phyloP scores from a whole-genome alignment of 2,888 invertebrate genomes.

The Caenorhabditis uteleia region DNA sequence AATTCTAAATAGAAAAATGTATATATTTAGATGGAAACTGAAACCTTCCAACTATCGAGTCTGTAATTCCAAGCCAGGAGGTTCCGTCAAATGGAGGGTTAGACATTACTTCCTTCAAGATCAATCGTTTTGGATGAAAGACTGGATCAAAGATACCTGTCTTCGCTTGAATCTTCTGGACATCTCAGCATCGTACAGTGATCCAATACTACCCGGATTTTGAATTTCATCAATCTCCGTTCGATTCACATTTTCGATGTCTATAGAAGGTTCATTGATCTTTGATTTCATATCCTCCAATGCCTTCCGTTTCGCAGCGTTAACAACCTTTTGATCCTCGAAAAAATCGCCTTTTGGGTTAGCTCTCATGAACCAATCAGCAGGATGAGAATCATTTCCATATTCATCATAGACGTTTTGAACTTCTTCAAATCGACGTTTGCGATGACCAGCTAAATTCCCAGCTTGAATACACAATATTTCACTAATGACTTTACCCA shows the following conservation, averaged over 20 bases:
- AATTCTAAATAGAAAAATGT: too few species aligned
- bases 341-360: conserved; percentile 6
- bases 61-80: conserved; percentile 23
- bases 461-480: background rate
- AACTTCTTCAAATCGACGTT: conserved; percentile 15
- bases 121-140: too few species aligned
- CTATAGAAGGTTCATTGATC: conserved; percentile 31
- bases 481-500: conserved; percentile 1
- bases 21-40: too few species aligned
- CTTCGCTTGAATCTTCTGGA: conserved; percentile 10
- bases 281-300: conserved; percentile 21
- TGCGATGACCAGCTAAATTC: conserved; percentile 20
- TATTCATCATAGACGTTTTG: conserved; percentile 28
- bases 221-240: background rate
- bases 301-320: conserved; percentile 30
- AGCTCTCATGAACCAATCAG: conserved; percentile 36
- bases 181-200: conserved; percentile 23
- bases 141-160: too few species aligned
- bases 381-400: conserved; percentile 28
- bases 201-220: conserved; percentile 2
- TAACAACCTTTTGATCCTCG: conserved; percentile 9
- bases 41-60: conserved; percentile 9
- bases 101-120: conserved; percentile 25
- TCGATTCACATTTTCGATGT: background rate
- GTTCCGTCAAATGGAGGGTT: conserved; percentile 31